phyloP scores from a whole-genome alignment of 2,888 invertebrate species.

The Agrotis ipsilon region DNA sequence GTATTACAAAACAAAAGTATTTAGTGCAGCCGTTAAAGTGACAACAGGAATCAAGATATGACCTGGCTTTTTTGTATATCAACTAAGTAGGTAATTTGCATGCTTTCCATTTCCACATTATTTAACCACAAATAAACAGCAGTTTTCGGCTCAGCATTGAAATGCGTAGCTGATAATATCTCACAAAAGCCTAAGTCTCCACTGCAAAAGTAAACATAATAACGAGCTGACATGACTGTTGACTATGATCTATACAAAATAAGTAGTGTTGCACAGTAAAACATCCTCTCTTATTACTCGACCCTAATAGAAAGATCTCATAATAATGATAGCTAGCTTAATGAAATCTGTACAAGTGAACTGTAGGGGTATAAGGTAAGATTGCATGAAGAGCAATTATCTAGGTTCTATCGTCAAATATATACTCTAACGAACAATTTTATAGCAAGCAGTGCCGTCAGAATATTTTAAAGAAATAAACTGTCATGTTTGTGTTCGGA shows the following conservation, averaged over 20 bases:
- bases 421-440: no score
- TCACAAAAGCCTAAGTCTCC: neutral
- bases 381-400: no score
- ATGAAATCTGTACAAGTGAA: neutral
- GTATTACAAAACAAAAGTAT: neutral
- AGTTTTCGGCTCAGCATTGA: constrained; percentile 1
- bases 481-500: neutral
- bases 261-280: neutral
- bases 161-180: constrained; percentile 16
- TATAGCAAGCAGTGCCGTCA: neutral
- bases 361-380: neutral
- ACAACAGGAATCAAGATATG: constrained; percentile 13
- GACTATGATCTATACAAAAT: neutral
- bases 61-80: neutral
- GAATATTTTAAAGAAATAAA: neutral
- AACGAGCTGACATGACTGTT: constrained; percentile 13
- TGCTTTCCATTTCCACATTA: constrained; percentile 11
- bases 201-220: constrained; percentile 3
- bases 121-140: constrained; percentile 7
- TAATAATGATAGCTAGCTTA: constrained; percentile 7
- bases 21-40: constrained; percentile 14
- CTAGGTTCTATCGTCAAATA: no score
- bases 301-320: neutral
- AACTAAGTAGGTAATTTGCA: constrained; percentile 26
- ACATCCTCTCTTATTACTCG: neutral